phyloP scores from a whole-genome alignment of 1,140 invertebrate genomes.

The Drosophila dunni region DNA sequence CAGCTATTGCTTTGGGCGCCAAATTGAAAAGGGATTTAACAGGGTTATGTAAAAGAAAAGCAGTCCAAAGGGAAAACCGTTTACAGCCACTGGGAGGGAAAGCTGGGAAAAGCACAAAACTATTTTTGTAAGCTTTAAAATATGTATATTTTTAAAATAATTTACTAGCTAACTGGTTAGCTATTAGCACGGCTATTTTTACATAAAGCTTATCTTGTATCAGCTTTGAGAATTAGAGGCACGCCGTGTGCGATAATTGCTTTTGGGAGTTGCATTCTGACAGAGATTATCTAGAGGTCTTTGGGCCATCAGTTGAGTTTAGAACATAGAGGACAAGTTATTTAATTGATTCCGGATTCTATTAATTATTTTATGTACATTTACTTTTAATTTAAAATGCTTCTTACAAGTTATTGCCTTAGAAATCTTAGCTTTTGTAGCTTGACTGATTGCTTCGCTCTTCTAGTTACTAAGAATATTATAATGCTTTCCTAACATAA shows the following conservation, averaged over 20 bases:
- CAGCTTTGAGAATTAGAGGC: not conserved
- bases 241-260: not conserved
- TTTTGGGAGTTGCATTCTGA: not conserved
- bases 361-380: not conserved
- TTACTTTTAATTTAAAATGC: not conserved
- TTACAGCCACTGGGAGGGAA: not conserved
- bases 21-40: constrained; percentile 10
- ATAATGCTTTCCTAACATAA: too few species aligned
- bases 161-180: not conserved
- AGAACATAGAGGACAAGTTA: not conserved
- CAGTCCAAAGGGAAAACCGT: not conserved
- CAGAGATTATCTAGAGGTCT: not conserved
- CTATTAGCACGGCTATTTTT: not conserved
- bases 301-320: not conserved
- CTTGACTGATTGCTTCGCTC: too few species aligned
- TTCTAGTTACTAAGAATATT: too few species aligned
- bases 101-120: not conserved
- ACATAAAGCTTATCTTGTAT: not conserved
- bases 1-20: constrained; percentile 11
- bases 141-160: not conserved
- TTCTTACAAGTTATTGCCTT: not conserved
- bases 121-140: not conserved
- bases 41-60: not conserved
- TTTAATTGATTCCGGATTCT: not conserved
- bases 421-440: too few species aligned